A percentile compares a stretch with the other conserved stretches of the same genome.
These are phyloP conservation scores for Hyles lineata DNA, from an alignment of 2,888 invertebrate genomes.

Conservation along the genomic window DNA sequence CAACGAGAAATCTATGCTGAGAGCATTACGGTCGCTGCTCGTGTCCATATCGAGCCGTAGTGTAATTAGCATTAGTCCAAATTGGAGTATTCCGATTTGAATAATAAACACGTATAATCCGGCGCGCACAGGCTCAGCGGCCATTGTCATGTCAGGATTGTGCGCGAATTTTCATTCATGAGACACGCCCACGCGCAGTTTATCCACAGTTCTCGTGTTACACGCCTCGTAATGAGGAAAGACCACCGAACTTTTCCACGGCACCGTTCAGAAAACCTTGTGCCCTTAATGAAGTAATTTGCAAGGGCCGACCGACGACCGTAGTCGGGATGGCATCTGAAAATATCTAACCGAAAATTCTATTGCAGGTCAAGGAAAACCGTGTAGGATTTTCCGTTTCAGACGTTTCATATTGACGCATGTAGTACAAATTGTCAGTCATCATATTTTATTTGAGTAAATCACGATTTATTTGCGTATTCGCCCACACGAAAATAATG, in stretches of 20 bases:
- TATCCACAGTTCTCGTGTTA: conserved; percentile 63
- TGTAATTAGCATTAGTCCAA: conserved; percentile 33
- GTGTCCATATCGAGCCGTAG: conserved; percentile 9
- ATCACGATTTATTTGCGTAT: conserved; percentile 24
- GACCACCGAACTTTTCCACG: conserved; percentile 53
- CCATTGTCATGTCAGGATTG: conserved; percentile 51
- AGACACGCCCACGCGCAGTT: conserved; percentile 73
- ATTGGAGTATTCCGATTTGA: conserved; percentile 22
- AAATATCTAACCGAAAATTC: neutral
- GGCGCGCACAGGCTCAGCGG: conserved; percentile 50
- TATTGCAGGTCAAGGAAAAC: neutral
- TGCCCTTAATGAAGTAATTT: conserved; percentile 32
- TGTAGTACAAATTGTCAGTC: conserved; percentile 26
- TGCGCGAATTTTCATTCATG: conserved; percentile 69
- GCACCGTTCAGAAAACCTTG: conserved; percentile 33
- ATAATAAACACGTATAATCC: conserved; percentile 42
- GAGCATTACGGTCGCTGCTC: neutral
- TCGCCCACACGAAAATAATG: conserved; percentile 14
- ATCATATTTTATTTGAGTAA: conserved; percentile 31
- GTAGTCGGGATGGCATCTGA: neutral
- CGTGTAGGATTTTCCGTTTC: neutral
- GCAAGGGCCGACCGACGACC: conserved; percentile 2
- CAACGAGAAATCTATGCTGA: neutral
- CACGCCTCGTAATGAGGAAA: conserved; percentile 63
- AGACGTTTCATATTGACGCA: conserved; percentile 28